Evolutionary conservation across 2,113 vertebrate genomes (phyloP).

Genomic region (Pionites leucogaster): DNA sequence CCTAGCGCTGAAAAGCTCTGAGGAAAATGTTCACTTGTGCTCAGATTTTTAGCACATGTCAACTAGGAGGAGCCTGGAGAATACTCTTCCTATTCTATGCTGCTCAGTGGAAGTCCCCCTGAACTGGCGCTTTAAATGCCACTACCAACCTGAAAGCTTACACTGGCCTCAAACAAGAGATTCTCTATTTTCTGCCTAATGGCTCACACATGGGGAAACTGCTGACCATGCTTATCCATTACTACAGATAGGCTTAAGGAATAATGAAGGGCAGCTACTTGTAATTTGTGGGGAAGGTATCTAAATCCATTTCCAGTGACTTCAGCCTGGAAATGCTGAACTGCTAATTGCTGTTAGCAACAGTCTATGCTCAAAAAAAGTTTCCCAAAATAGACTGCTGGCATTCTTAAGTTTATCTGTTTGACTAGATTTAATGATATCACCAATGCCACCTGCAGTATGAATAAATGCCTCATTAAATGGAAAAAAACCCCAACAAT

Average conservation of each 20-base stretch:
- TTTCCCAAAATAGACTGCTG: background rate
- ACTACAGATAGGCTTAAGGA: background rate
- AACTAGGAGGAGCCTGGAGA: background rate
- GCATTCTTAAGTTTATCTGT: background rate
- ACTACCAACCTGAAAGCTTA: background rate
- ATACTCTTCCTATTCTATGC: background rate
- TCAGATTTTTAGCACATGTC: background rate
- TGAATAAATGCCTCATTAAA: background rate
- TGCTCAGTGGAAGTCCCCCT: background rate
- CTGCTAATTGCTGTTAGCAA: background rate
- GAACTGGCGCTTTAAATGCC: background rate
- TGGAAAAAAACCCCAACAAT: background rate
- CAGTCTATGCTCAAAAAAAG: background rate
- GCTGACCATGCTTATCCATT: background rate
- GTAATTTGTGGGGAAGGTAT: background rate
- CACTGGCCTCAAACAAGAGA: background rate
- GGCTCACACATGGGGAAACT: background rate
- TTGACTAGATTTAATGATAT: background rate
- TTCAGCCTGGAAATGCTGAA: background rate
- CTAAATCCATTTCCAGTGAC: background rate
- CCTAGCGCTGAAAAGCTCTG: accelerated
- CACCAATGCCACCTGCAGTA: background rate
- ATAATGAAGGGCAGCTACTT: background rate
- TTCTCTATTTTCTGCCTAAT: background rate
- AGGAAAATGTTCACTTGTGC: background rate